phyloP scores from a whole-genome alignment of 2,797 vertebrate species.

The Epinephelus awoara region DNA sequence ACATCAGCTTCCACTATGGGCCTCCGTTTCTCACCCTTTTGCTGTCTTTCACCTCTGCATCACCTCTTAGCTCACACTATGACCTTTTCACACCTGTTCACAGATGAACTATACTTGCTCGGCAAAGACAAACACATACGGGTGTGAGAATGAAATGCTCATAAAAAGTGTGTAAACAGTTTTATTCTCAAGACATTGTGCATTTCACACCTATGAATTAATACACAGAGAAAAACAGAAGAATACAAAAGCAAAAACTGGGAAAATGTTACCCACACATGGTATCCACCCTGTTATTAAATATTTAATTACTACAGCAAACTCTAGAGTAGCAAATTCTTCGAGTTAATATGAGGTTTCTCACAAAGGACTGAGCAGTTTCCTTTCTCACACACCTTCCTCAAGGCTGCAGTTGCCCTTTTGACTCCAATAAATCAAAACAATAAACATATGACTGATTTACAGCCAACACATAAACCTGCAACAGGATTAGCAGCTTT shows the following conservation, averaged over 20 bases:
- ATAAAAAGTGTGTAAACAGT: conserved; percentile 12
- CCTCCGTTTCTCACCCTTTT: conserved; percentile 74
- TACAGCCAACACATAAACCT: conserved; percentile 36
- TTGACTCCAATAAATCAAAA: conserved; percentile 54
- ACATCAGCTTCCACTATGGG: conserved; percentile 80
- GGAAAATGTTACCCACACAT: neutral
- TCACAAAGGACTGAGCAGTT: neutral
- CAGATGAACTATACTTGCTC: conserved; percentile 9
- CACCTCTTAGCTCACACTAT: conserved; percentile 65
- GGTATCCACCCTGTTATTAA: neutral
- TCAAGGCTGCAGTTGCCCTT: conserved; percentile 34
- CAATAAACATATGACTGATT: conserved; percentile 50
- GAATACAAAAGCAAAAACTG: neutral
- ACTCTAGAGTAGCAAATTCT: neutral
- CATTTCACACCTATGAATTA: neutral
- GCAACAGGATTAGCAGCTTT: conserved; percentile 34
- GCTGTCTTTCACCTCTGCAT: conserved; percentile 72
- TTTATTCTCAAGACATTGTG: neutral
- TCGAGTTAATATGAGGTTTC: neutral
- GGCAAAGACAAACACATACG: conserved; percentile 4
- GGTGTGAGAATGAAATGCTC: conserved; percentile 18
- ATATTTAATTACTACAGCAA: conserved; percentile 7
- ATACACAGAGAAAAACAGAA: neutral
- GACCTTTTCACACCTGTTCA: conserved; percentile 74
- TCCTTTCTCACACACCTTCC: conserved; percentile 37